Conservation (phyloP, 2,113 vertebrate species). For the Paramormyrops kingsleyae region DNA sequence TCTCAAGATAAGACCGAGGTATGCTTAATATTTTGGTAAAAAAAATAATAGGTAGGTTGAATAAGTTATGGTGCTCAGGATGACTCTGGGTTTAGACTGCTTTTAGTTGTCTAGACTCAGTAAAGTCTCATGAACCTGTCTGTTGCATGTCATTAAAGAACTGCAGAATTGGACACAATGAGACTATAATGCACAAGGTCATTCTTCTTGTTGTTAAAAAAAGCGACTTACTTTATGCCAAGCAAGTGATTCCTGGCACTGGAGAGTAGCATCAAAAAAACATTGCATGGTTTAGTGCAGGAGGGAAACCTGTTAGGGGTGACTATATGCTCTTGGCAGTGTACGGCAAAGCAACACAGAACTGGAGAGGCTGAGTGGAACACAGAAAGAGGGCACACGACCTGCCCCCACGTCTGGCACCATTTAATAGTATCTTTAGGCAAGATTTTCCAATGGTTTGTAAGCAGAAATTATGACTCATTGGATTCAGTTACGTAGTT, state of each 20-base stretch:
- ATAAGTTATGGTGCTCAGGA: background rate
- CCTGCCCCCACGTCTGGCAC: constrained; percentile 48
- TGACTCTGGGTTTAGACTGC: background rate
- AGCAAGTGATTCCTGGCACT: constrained; percentile 46
- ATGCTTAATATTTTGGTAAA: background rate
- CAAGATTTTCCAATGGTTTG: constrained; percentile 49
- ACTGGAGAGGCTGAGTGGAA: constrained; percentile 22
- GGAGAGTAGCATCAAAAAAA: constrained; percentile 40
- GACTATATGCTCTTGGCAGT: constrained; percentile 26
- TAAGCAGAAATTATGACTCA: constrained; percentile 49
- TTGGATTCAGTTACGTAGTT: constrained; percentile 31
- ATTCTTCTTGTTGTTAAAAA: constrained; percentile 14
- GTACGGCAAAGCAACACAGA: constrained; percentile 11
- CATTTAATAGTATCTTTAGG: constrained; percentile 51
- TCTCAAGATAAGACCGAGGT: background rate
- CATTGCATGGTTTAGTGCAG: constrained; percentile 24
- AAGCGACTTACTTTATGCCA: constrained; percentile 45
- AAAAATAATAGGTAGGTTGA: background rate
- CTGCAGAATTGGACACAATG: background rate
- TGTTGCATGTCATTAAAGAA: background rate
- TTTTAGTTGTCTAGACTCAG: background rate
- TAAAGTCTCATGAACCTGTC: background rate
- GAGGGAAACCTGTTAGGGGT: background rate
- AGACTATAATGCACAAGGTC: background rate
- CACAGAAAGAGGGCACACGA: constrained; percentile 37